Evolutionary conservation across 2,888 invertebrate genomes (phyloP).

Genomic region (Myathropa florea): DNA sequence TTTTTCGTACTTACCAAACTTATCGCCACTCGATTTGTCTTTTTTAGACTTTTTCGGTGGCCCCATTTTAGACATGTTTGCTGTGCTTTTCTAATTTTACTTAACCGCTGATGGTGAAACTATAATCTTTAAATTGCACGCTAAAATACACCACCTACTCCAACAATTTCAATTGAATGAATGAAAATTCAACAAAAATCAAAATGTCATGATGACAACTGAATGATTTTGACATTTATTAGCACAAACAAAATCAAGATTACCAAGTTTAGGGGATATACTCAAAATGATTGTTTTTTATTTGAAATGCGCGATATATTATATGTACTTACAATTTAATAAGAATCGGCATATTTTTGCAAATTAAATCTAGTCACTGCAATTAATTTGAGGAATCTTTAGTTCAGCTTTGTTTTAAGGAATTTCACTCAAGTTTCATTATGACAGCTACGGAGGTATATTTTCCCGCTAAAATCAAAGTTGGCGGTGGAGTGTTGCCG

Average conservation of each 20-base stretch:
- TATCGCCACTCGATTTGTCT: conserved; percentile 78
- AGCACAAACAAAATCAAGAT: neutral
- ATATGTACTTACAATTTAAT: conserved; percentile 45
- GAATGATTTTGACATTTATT: neutral
- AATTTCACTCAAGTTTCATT: neutral
- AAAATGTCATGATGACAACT: neutral
- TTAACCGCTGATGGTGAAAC: neutral
- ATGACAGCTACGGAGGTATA: neutral
- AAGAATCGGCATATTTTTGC: conserved; percentile 44
- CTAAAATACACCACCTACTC: neutral
- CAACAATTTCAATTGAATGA: neutral
- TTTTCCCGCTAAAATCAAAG: neutral
- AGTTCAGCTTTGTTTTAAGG: neutral
- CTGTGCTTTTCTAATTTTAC: neutral
- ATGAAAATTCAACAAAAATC: neutral
- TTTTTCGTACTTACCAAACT: conserved; percentile 75
- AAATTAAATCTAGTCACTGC: neutral
- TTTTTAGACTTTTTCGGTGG: conserved; percentile 80
- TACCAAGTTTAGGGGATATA: neutral
- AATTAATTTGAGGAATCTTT: neutral
- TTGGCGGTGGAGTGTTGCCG: too few species aligned
- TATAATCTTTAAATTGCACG: neutral
- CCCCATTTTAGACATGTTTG: conserved; percentile 73
- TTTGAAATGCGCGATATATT: neutral
- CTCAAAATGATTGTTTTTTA: neutral